phyloP scores from a whole-genome alignment of 2,888 invertebrate species.

The Ornithoptera priamus region DNA sequence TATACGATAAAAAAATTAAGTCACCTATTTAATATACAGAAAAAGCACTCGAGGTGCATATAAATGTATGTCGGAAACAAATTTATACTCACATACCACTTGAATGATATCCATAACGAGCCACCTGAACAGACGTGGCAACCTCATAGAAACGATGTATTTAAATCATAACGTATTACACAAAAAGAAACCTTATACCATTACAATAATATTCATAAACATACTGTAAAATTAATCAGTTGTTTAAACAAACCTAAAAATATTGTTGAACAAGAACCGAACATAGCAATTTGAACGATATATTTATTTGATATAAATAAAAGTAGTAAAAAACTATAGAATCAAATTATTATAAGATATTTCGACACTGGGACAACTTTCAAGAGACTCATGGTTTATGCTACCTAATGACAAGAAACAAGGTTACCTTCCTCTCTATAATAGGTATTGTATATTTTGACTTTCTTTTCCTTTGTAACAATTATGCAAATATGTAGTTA shows the following conservation, averaged over 20 bases:
- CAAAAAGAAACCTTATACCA: not conserved
- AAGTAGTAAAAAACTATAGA: no score
- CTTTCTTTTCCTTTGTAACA: no score
- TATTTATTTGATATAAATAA: no score
- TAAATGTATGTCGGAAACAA: not conserved
- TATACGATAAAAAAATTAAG: no score
- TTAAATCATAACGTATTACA: not conserved
- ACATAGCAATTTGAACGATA: not conserved
- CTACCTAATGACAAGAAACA: no score
- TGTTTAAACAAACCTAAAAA: slow-evolving; percentile 21
- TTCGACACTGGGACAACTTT: no score
- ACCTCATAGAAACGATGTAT: not conserved
- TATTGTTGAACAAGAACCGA: not conserved
- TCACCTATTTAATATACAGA: no score
- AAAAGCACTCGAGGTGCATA: not conserved
- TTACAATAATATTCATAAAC: slow-evolving; percentile 10
- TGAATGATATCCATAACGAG: slow-evolving; percentile 12
- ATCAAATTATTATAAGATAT: no score
- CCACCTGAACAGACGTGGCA: slow-evolving; percentile 22
- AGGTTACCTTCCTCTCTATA: no score
- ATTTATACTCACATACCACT: slow-evolving; percentile 2
- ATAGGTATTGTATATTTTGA: no score
- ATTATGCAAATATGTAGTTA: no score
- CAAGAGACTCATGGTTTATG: no score
- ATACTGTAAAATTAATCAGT: slow-evolving; percentile 5